Conservation (phyloP, 2,113 vertebrate species). For the Callorhinus ursinus region DNA sequence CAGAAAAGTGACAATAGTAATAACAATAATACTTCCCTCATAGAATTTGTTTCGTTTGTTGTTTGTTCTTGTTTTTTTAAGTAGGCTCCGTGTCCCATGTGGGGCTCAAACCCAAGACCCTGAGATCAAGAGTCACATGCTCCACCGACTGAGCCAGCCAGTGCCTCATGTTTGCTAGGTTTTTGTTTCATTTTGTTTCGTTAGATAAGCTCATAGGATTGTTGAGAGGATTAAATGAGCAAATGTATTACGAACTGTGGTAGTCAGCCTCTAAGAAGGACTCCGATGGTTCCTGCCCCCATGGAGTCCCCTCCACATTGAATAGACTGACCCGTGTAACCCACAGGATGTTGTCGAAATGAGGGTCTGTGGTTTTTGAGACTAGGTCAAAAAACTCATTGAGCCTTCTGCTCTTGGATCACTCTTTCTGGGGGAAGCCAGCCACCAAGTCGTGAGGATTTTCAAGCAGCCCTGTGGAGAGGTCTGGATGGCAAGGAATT, state of each 20-base stretch:
- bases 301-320: rapidly evolving
- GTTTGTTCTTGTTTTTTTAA: background rate
- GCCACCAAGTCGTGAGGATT: background rate
- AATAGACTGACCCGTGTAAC: background rate
- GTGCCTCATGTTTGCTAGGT: background rate
- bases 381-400: background rate
- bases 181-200: background rate
- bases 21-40: background rate
- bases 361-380: background rate
- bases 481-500: background rate
- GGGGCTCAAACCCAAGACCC: background rate
- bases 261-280: background rate
- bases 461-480: background rate
- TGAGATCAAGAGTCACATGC: background rate
- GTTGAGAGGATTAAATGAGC: background rate
- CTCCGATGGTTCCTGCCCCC: too few species aligned
- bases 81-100: background rate
- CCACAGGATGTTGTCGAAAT: background rate
- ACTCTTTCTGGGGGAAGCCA: background rate
- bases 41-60: background rate
- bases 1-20: background rate
- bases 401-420: background rate
- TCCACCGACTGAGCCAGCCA: background rate
- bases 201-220: background rate
- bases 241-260: background rate